A percentile compares a stretch with the other conserved stretches of the same genome.
Evolutionary conservation across 1,140 invertebrate species (phyloP).

Genomic region (Drosophila gunungcola): DNA sequence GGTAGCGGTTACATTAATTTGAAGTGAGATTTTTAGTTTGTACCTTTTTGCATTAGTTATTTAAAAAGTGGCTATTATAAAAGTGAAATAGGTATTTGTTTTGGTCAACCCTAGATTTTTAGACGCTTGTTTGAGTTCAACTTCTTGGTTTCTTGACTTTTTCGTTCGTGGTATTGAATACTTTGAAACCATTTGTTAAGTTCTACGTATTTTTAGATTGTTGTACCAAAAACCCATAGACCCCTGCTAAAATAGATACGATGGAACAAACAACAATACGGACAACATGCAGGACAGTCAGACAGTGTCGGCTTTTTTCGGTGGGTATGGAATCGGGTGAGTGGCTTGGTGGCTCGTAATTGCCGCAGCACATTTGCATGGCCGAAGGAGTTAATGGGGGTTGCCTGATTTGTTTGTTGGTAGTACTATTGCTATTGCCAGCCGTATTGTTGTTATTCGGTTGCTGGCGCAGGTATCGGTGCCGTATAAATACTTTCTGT

Average conservation of each 20-base stretch:
- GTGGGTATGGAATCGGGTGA: conserved; percentile 14
- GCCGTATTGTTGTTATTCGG: conserved; percentile 54
- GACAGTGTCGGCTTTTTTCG: conserved; percentile 53
- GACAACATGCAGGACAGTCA: conserved; percentile 68
- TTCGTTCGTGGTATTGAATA: not conserved
- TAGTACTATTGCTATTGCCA: conserved; percentile 27
- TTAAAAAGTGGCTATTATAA: no score
- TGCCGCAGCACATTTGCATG: conserved; percentile 80
- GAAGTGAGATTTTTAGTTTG: no score
- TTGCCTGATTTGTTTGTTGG: conserved; percentile 76
- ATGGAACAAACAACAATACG: conserved; percentile 20
- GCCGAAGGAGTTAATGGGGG: conserved; percentile 79
- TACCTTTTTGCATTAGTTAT: no score
- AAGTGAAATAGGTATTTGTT: no score
- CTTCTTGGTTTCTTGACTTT: not conserved
- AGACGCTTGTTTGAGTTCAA: not conserved
- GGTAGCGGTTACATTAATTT: no score
- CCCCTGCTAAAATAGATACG: not conserved
- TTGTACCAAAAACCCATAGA: not conserved
- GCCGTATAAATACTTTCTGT: conserved; percentile 74
- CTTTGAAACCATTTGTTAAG: not conserved
- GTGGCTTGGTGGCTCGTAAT: conserved; percentile 56
- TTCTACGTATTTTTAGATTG: no score
- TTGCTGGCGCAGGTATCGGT: conserved; percentile 52
- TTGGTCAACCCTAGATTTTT: not conserved